Base-by-base conservation (phyloP, 92 coral and sea anemone genomes). In the Epizoanthus scotinus region DNA sequence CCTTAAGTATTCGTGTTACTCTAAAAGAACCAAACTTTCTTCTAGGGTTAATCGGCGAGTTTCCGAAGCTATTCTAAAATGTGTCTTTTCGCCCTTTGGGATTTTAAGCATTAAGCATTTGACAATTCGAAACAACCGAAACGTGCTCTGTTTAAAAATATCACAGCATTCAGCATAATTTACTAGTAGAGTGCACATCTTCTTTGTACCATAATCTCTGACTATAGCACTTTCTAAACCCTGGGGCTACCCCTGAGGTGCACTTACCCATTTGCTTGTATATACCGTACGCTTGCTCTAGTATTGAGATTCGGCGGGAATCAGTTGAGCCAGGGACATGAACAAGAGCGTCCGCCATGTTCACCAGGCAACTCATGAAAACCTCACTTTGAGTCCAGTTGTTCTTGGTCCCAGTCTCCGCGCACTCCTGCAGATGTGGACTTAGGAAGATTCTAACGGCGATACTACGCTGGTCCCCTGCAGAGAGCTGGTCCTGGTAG, bases 251-350 rank as follows among this genome's bases (percentile, higher is more conserved):
- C 50, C 50, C 50, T 42, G 13, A 42, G 50, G 52, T 47, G 38
- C 21, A 58, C 77, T 62, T 34, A 74, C 85, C 77, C 5, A 94
- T 86, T 6, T 66, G 65, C 60, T 78, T 86, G 61, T 89, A 85
- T 20, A 87, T 86, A 47, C 71, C 78, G 63, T 88, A 73, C 8
- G 97, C 98, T 0, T 79, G 89, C 70, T 94, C 98, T 14, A 90
- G 86, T 25, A 90, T 56, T 10, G 85, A 67, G 19, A 90, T 91
- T 22, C 98, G 87, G 61, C 90, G 79, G 55, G 86, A 62, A 29
- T 94, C 97, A 2, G 93, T 92, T 55, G 88, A 91, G 54, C 95
- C 98, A 20, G 93, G 87, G 18, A 92, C 95, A 68, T 94, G 97
- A 18, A 93, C 81, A 14, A 94, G 92, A 28, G 94, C 83, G 44